phyloP scores from a whole-genome alignment of 2,888 invertebrate genomes.

The Shargacucullia verbasci region DNA sequence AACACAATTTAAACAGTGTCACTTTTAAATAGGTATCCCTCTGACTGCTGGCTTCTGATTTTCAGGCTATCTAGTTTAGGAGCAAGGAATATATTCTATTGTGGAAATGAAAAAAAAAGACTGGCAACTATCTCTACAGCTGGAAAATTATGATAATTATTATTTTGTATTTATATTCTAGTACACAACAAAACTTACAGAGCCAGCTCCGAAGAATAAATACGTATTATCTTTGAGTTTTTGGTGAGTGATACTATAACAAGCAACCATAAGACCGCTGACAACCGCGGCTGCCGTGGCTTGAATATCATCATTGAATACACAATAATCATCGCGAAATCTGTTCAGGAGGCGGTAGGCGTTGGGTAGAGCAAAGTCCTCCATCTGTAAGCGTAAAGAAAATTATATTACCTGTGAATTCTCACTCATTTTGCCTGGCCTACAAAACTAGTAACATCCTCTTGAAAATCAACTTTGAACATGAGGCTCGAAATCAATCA shows the following conservation, averaged over 20 bases:
- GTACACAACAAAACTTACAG: slow-evolving; percentile 82
- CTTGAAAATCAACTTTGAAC: not conserved
- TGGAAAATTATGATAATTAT: too few relatives aligned
- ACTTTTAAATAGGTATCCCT: too few relatives aligned
- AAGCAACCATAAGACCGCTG: slow-evolving; percentile 94
- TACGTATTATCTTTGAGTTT: slow-evolving; percentile 94
- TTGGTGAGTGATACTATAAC: slow-evolving; percentile 90
- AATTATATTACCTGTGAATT: too few relatives aligned
- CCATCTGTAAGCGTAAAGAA: slow-evolving; percentile 18
- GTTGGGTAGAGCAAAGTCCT: slow-evolving; percentile 91
- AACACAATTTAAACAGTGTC: too few relatives aligned
- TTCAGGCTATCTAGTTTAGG: too few relatives aligned
- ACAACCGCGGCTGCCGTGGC: slow-evolving; percentile 98
- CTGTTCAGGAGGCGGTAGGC: slow-evolving; percentile 96
- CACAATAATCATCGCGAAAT: slow-evolving; percentile 95
- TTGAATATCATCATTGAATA: slow-evolving; percentile 99
- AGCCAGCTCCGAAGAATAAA: slow-evolving; percentile 96
- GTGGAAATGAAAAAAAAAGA: too few relatives aligned
- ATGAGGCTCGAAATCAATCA: too few relatives aligned
- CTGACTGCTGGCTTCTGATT: too few relatives aligned
- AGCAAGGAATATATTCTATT: too few relatives aligned
- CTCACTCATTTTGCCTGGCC: too few relatives aligned
- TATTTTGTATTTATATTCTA: too few relatives aligned
- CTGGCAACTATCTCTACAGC: too few relatives aligned
- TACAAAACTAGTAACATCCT: not conserved